A percentile compares a stretch with the other conserved stretches of the same genome.
Conservation (phyloP, 2,888 invertebrate genomes). For the Digitonthophagus gazella region DNA sequence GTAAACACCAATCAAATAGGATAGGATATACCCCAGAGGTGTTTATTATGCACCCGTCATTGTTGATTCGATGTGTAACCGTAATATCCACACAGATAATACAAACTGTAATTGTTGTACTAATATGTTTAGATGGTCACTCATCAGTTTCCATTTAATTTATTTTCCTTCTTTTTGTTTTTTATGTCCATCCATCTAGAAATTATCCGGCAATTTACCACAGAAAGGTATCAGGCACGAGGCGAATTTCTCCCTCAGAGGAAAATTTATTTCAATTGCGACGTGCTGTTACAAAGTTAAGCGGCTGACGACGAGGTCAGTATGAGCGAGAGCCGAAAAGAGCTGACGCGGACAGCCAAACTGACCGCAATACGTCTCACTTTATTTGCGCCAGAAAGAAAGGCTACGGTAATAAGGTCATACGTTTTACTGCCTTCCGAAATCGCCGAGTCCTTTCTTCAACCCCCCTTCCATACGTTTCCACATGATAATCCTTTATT, state of each 20-base stretch:
- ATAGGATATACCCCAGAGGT: background rate
- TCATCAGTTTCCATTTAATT: background rate
- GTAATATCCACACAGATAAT: too few species aligned
- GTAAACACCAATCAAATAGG: background rate
- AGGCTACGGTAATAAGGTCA: constrained; percentile 10
- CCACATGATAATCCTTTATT: background rate
- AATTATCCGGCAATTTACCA: background rate
- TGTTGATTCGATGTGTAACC: background rate
- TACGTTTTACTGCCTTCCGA: background rate
- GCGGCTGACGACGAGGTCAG: background rate
- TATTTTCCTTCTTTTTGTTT: background rate
- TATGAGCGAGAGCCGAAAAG: constrained; percentile 7
- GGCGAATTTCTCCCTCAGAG: background rate
- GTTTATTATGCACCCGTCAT: background rate
- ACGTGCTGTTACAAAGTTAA: background rate
- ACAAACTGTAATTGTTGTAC: background rate
- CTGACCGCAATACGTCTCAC: constrained; percentile 16
- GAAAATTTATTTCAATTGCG: constrained; percentile 15
- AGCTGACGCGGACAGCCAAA: constrained; percentile 12
- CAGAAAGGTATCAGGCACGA: background rate
- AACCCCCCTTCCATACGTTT: background rate
- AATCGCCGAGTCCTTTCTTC: background rate
- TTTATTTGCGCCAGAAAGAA: constrained; percentile 12
- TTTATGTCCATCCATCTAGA: background rate
- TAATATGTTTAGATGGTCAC: background rate